Base-by-base conservation (phyloP, 2,888 invertebrate genomes). In the Aethes cnicana region DNA sequence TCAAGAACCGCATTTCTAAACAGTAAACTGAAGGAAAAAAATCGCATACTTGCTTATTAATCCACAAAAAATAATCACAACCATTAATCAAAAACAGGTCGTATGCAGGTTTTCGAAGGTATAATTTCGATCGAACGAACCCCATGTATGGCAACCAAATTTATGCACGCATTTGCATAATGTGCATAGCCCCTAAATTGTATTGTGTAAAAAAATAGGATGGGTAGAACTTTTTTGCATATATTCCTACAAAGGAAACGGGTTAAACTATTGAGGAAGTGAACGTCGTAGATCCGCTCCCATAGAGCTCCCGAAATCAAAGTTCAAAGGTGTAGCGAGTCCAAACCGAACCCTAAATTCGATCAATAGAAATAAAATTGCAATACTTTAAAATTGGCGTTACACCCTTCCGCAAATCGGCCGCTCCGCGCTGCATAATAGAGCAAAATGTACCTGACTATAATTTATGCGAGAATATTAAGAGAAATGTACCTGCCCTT, bases 151-250 rank as follows among this genome's bases (percentile, higher is more conserved):
- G 78, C 69, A 77, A 74, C 74, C 69, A 85, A 90, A 86, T 87
- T 85, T 90, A 90, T 90, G 89, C 90, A 73, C 81, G 84, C 89
- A 90, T 90, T 90, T 90, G 90, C 90, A 90, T 90, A 90, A 90
- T 87, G 78, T 90, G 89, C 87, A 89, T 87, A 76, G 83, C 84
- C 89, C 90, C 87, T 84, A 87, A 87, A 85, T 84, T 84, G 85
- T 84, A 88, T 89, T 90, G 83, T 89, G 85, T 85, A 85, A 90
- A 90, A 89, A 90, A 90, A 90, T 90, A 90, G 90, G 90, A 90
- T 90, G 90, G 90, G 90, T 90, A 89, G 63, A 79, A 83, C 85
- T 86, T 90, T 89, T 90, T 90, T 90, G 90, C 90, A 90, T 90
- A 90, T 86, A 87, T 84, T 88, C 83, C 77, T 78, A 86, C 88